Evolutionary conservation across 2,113 vertebrate genomes (phyloP), one percentile per base, ranked within the genome.

Genomic region (Oplegnathus fasciatus): DNA sequence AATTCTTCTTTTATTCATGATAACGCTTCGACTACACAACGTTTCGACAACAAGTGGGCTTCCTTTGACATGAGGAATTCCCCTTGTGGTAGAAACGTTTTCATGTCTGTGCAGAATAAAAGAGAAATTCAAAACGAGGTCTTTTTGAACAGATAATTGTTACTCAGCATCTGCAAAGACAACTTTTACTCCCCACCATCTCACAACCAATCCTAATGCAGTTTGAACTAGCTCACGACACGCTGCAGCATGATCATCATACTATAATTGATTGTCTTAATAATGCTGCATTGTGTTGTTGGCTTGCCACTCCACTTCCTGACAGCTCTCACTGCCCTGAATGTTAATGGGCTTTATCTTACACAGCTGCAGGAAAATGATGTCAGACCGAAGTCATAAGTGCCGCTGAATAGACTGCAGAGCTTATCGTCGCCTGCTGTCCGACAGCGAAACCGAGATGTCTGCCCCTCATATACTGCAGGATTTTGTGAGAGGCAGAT

Each of bases 191-290:
- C 44, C 18, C 37, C 24, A 11, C 8, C 64, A 6, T 60, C 57
- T 70, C 76, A 18, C 32, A 58, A 10, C 28, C n/a, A 18, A 3
- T 24, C 62, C 7, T 18, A 48, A 61, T 77, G 76, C 78, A 75
- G 67, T 54, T 28, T 28, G 26, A 67, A 58, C 2, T 17, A 6
- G 42, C 34, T 75, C 57, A 83, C 62, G 22, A 78, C 73, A 55
- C 60, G 28, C 83, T 73, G 80, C 86, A 64, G 85, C 80, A 34
- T 46, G 61, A 72, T 74, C 78, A 40, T 78, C 87, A 30, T 24
- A 11, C 81, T 44, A 65, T 91, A 91, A 94, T 75, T 82, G 92
- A 93, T 87, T 84, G 86, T 92, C 85, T 89, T 90, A 86, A 92
- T 91, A 91, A 89, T 71, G 75, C 83, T 78, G 89, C 89, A 48